Evolutionary conservation across 2,113 vertebrate species (phyloP).

Genomic region (Eira barbara): DNA sequence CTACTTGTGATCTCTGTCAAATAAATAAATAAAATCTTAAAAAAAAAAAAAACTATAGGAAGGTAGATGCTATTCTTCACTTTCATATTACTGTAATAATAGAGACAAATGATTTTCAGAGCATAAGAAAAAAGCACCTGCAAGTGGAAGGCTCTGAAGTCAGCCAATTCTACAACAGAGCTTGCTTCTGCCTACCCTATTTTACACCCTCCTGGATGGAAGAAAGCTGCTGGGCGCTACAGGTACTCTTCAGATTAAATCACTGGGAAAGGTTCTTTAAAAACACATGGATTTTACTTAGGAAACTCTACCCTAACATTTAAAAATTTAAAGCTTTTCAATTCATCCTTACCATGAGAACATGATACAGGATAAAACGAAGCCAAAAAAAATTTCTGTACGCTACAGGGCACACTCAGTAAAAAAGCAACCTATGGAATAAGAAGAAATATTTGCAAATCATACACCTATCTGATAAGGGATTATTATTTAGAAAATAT

Average conservation of each 20-base stretch:
- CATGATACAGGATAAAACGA: neutral
- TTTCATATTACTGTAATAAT: neutral
- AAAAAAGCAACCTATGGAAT: neutral
- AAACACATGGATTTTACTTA: neutral
- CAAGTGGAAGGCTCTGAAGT: neutral
- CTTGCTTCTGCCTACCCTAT: neutral
- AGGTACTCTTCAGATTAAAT: neutral
- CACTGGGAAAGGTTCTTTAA: neutral
- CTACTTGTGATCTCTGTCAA: too few relatives aligned
- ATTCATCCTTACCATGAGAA: neutral
- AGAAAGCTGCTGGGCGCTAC: neutral
- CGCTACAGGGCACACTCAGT: neutral
- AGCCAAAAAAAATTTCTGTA: neutral
- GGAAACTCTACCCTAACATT: neutral
- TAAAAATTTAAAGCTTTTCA: neutral
- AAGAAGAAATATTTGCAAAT: neutral
- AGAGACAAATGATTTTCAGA: neutral
- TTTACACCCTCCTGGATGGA: neutral
- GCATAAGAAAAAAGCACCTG: neutral
- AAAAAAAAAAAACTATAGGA: neutral
- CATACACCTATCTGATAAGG: neutral
- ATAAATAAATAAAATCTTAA: too few relatives aligned
- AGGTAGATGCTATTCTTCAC: neutral
- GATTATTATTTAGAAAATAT: neutral
- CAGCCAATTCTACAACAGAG: neutral